phyloP scores from a whole-genome alignment of 2,888 invertebrate genomes.

The Cephalotes varians region DNA sequence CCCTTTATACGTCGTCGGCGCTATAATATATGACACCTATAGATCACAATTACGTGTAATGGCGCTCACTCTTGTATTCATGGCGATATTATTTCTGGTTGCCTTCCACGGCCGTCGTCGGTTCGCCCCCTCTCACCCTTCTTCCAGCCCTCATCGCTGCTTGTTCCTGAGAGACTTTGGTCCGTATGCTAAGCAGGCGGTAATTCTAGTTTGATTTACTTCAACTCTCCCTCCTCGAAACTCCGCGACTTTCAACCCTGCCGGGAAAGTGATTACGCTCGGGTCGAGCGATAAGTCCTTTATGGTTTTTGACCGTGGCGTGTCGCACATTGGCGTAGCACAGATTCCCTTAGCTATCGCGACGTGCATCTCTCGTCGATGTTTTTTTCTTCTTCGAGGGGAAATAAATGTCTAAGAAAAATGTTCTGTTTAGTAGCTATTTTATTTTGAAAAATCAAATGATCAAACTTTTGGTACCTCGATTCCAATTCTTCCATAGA shows the following conservation, averaged over 20 bases:
- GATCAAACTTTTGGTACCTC: not conserved
- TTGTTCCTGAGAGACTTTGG: slow-evolving; percentile 72
- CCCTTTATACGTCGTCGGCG: slow-evolving; percentile 82
- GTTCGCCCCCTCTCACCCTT: slow-evolving; percentile 21
- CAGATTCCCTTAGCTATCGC: not conserved
- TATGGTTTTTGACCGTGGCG: slow-evolving; percentile 62
- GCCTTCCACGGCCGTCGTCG: slow-evolving; percentile 75
- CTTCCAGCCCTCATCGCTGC: slow-evolving; percentile 53
- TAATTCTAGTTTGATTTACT: slow-evolving; percentile 82
- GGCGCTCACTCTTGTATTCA: slow-evolving; percentile 83
- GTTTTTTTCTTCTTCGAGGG: not conserved
- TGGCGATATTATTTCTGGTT: slow-evolving; percentile 83
- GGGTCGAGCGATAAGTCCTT: slow-evolving; percentile 73
- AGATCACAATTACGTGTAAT: slow-evolving; percentile 85
- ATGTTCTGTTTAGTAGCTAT: not conserved
- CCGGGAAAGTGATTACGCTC: slow-evolving; percentile 72
- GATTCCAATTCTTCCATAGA: not conserved
- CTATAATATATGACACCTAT: slow-evolving; percentile 83
- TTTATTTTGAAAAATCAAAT: not conserved
- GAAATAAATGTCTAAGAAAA: not conserved
- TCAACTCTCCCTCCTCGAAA: slow-evolving; percentile 62
- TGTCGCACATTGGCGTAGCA: slow-evolving; percentile 47
- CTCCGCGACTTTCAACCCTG: slow-evolving; percentile 66
- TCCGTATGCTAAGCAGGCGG: slow-evolving; percentile 81
- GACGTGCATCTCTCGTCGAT: not conserved